phyloP scores from a whole-genome alignment of 1,140 invertebrate genomes.

The Drosophila repletoides region DNA sequence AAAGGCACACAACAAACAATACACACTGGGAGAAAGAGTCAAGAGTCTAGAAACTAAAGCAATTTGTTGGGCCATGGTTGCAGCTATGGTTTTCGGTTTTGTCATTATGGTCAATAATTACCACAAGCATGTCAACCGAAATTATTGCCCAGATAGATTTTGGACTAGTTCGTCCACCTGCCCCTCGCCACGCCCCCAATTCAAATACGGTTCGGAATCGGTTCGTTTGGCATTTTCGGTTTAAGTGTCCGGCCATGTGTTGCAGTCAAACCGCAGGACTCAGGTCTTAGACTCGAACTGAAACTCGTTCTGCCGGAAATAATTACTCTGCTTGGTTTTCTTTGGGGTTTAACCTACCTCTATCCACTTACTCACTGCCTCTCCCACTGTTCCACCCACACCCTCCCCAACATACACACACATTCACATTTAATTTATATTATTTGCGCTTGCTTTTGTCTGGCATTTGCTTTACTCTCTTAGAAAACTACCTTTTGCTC shows the following conservation, averaged over 20 bases:
- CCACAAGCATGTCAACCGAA: slow-evolving; percentile 78
- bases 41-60: slow-evolving; percentile 59
- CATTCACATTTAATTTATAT: slow-evolving; percentile 74
- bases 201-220: not conserved
- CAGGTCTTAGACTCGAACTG: not conserved
- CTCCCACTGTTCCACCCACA: not conserved
- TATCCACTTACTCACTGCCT: slow-evolving; percentile 3
- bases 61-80: slow-evolving; percentile 61
- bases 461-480: slow-evolving; percentile 40
- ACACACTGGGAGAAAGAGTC: slow-evolving; percentile 9
- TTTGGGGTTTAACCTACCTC: slow-evolving; percentile 33
- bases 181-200: too few relatives aligned
- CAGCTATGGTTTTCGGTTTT: slow-evolving; percentile 50
- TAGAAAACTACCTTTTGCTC: slow-evolving; percentile 2
- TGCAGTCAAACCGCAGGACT: slow-evolving; percentile 70
- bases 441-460: slow-evolving; percentile 76
- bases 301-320: slow-evolving; percentile 64
- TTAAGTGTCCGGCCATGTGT: slow-evolving; percentile 78
- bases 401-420: not conserved
- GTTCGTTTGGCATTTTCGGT: slow-evolving; percentile 54
- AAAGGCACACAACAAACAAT: slow-evolving; percentile 3
- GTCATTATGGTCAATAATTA: slow-evolving; percentile 81
- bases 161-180: slow-evolving; percentile 21
- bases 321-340: slow-evolving; percentile 76
- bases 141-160: slow-evolving; percentile 79